Percentiles rank a stretch among this genome's conserved stretches.
Evolutionary conservation across 1,140 invertebrate genomes (phyloP).

Genomic region (Calycopis cecrops): DNA sequence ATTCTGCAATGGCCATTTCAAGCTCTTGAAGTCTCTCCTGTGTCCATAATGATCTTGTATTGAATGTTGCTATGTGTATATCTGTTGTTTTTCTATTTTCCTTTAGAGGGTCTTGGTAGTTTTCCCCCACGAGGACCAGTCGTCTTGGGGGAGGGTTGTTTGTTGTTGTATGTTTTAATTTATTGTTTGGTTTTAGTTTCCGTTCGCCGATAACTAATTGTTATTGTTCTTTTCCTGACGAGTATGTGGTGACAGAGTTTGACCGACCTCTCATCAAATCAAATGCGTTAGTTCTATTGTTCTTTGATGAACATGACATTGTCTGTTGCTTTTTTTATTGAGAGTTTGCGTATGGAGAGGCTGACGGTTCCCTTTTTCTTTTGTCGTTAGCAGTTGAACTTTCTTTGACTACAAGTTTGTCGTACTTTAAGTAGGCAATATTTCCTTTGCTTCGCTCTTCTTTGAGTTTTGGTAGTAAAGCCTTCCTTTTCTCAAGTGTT

Average conservation of each 20-base stretch:
- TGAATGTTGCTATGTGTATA: conserved; percentile 31
- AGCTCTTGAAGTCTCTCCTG: neutral
- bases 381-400: conserved; percentile 9
- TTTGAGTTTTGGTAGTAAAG: conserved; percentile 13
- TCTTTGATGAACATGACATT: neutral
- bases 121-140: conserved; percentile 36
- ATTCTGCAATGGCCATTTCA: conserved; percentile 6
- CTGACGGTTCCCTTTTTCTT: conserved; percentile 14
- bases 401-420: conserved; percentile 17
- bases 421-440: conserved; percentile 17
- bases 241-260: conserved; percentile 18
- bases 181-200: conserved; percentile 23
- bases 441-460: conserved; percentile 20
- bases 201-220: conserved; percentile 29
- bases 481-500: conserved; percentile 20
- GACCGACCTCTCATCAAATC: conserved; percentile 17
- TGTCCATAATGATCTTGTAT: conserved; percentile 12
- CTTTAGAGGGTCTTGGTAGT: conserved; percentile 35
- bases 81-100: conserved; percentile 16
- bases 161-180: conserved; percentile 20
- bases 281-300: conserved; percentile 9
- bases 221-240: conserved; percentile 23
- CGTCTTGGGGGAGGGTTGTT: conserved; percentile 30
- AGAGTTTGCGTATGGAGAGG: neutral
- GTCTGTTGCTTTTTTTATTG: conserved; percentile 13